Base-by-base conservation (phyloP, 2,797 vertebrate genomes). In the Acomys russatus region DNA sequence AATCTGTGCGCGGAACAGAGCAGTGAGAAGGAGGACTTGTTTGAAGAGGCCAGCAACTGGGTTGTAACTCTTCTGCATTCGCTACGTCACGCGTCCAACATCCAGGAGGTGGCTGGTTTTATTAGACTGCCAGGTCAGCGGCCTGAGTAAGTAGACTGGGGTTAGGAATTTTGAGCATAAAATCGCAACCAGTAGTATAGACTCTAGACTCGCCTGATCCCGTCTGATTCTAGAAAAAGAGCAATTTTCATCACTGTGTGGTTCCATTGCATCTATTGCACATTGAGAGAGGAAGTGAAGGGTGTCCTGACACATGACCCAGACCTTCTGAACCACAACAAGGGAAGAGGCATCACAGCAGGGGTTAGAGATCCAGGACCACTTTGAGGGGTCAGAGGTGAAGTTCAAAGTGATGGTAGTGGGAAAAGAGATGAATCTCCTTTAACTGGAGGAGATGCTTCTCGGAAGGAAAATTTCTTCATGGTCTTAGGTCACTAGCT, bases 391-490 rank as follows among this genome's bases (percentile, higher is more conserved):
- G n/a, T 63, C 17, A 84, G 78, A 63, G 71, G 44, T 77, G 35
- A 91, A 80, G 59, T 68, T 97, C 83, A 94, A 59, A 79, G 66
- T 11, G 74, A 44, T 18, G 18, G 10, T 30, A 51, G 3, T 85
- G 76, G 25, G n/a, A 68, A n/a, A 54, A 1, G 18, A 92, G n/a
- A 71, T 35, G 10, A 35, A n/a, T 68, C 71, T 92, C 78, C 38
- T 28, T 71, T 56, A 89, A 61, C 44, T 85, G 44, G 33, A 95
- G 23, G 17, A 70, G 76, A 88, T 89, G 66, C 28, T 96, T 95
- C 95, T 96, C 56, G 90, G 92, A 96, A 97, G 80, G 78, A 91
- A 90, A 93, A 54, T 96, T 96, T 94, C 94, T 89, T 95, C 92
- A 96, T 3, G 6, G 38, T 51, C 15, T 97, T 94, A 94, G 77